These are phyloP conservation scores for Drosophila repletoides DNA, from an alignment of 1,140 invertebrate species.

Conservation along the genomic window DNA sequence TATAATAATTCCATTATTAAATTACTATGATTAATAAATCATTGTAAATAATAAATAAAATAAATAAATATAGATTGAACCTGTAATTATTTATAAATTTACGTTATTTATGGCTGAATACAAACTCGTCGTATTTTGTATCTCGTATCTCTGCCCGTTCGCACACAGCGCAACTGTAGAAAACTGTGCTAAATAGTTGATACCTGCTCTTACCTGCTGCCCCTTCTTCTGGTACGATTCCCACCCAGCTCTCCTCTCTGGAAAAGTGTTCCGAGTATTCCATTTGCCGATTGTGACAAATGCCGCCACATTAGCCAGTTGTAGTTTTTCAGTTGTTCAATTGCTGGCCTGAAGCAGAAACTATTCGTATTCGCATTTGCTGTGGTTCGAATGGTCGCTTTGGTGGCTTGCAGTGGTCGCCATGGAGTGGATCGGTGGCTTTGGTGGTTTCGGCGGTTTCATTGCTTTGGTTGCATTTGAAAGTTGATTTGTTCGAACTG, in stretches of 20 bases:
- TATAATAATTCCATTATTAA: no score
- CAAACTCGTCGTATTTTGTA: no score
- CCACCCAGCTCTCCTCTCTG: neutral
- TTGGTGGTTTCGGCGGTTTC: constrained; percentile 31
- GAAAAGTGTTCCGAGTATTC: neutral
- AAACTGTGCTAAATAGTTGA: neutral
- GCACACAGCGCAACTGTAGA: neutral
- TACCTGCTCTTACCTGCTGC: neutral
- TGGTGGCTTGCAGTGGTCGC: constrained; percentile 5
- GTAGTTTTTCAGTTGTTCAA: constrained; percentile 15
- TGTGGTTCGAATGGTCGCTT: constrained; percentile 51
- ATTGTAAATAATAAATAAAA: no score
- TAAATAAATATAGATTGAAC: no score
- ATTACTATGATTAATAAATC: no score
- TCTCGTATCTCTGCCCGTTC: no score
- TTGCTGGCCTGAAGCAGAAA: neutral
- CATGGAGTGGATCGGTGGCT: no score
- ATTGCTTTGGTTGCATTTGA: constrained; percentile 44
- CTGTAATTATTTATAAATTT: no score
- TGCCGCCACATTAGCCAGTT: constrained; percentile 42
- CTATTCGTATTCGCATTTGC: constrained; percentile 39
- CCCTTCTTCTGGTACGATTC: neutral
- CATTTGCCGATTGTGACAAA: constrained; percentile 23
- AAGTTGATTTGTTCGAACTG: constrained; percentile 72
- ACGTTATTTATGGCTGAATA: no score